Base-by-base conservation (phyloP, 2,797 vertebrate species). In the Capromys pilorides region DNA sequence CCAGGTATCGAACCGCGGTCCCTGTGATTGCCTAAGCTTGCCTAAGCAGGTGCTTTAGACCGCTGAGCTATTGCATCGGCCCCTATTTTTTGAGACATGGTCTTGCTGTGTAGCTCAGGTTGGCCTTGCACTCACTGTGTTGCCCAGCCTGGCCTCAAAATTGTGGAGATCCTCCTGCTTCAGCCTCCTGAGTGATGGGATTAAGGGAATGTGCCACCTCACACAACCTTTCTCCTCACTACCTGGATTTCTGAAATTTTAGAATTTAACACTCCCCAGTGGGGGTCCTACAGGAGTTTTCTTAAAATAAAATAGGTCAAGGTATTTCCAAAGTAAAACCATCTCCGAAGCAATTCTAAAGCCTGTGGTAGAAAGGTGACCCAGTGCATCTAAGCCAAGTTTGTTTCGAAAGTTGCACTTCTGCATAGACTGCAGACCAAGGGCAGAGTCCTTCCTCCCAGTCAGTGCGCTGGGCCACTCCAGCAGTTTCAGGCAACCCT, bases 221-320 rank as follows among this genome's bases (percentile, higher is more conserved):
- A 66, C 28, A 16, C 4, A 33, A 10, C 39, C 12, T 28, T 26
- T 19, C 12, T 45, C 45, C 51, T 16, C 61, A 1, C 67, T 24
- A 41, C 66, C n/a, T 26, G 6, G 59, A 36, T 59, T 93, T 51
- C 94, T 77, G 69, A 94, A 77, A 57, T 82, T 54, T 82, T 85
- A 62, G 28, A 82, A 93, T 88, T 41, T 71, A 69, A 96, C 31
- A 75, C 39, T 81, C 49, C 54, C 41, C 71, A 16, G 0, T 1
- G 22, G 54, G 54, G 45, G 31, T 33, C 36, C 45, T 36, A 21
- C 36, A n/a, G 62, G 69, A 67, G 5, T 49, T 69, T 86, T 77
- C 21, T 79, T n/a, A 24, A 88, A 39, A 78, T 66, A 19, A 90
- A 91, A 39, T 21, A 67, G 84, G 33, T 24, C 16, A 19, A 90